Conservation (phyloP, 1,140 invertebrate genomes). For the Drosophila teissieri region DNA sequence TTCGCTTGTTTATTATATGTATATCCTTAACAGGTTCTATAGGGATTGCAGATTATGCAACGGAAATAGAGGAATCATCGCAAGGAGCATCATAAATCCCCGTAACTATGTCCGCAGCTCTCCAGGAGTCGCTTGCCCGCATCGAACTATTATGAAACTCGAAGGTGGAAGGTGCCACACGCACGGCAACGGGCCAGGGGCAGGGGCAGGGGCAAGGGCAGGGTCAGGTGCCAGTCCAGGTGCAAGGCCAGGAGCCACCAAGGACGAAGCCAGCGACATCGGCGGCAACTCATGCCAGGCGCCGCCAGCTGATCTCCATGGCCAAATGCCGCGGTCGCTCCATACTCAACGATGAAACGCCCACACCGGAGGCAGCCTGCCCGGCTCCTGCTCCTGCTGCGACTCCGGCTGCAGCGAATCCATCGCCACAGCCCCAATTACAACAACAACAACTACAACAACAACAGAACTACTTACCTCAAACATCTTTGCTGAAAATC, state of each 20-base stretch:
- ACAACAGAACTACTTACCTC: conserved; percentile 79
- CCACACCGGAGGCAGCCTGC: conserved; percentile 24
- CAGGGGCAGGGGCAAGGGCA: conserved; percentile 36
- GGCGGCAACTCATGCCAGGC: conserved; percentile 65
- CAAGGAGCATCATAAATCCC: conserved; percentile 9
- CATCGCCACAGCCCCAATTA: conserved; percentile 29
- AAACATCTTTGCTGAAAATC: conserved; percentile 86
- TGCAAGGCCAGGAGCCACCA: conserved; percentile 36
- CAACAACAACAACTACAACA: conserved; percentile 48
- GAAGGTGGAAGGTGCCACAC: conserved; percentile 66
- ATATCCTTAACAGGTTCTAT: background rate
- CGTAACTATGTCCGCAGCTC: conserved; percentile 46
- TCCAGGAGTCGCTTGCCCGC: conserved; percentile 42
- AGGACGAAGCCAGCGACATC: conserved; percentile 34
- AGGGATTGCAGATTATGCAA: conserved; percentile 54
- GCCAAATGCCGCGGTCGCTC: conserved; percentile 70
- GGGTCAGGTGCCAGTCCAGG: conserved; percentile 27
- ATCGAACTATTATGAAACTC: conserved; percentile 75
- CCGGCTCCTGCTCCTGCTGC: conserved; percentile 31
- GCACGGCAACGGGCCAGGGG: conserved; percentile 63
- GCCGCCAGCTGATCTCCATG: conserved; percentile 70
- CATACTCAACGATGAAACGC: conserved; percentile 61
- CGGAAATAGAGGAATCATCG: conserved; percentile 21
- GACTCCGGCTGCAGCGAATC: conserved; percentile 27
- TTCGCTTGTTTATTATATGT: background rate